These are phyloP conservation scores for Acleris cristana DNA, from an alignment of 2,888 invertebrate species.

Conservation along the genomic window DNA sequence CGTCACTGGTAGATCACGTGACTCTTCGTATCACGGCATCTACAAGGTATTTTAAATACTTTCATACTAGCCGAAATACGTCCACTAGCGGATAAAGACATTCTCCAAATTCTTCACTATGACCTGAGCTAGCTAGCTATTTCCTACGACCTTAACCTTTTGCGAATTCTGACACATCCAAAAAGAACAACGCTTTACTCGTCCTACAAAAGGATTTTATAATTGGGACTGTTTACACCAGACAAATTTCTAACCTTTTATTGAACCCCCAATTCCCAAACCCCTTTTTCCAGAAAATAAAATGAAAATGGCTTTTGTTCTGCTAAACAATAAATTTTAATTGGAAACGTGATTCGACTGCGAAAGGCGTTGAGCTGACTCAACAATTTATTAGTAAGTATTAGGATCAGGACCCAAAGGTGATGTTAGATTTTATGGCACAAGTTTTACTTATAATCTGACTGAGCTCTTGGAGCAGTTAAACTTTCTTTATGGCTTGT, in stretches of 20 bases:
- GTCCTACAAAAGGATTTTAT: too few species aligned
- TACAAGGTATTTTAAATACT: too few species aligned
- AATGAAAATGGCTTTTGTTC: slow-evolving; percentile 34
- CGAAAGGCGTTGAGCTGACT: slow-evolving; percentile 9
- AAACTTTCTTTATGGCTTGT: background rate
- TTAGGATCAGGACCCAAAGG: slow-evolving; percentile 31
- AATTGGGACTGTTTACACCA: background rate
- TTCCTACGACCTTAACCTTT: too few species aligned
- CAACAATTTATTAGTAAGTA: slow-evolving; percentile 15
- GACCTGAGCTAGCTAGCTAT: too few species aligned
- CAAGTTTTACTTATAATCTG: slow-evolving; percentile 25
- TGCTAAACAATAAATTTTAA: slow-evolving; percentile 38
- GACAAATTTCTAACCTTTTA: slow-evolving; percentile 5
- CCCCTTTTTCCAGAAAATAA: slow-evolving; percentile 31
- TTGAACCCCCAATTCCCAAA: background rate
- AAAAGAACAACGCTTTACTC: too few species aligned
- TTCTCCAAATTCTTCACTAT: too few species aligned
- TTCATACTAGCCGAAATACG: too few species aligned
- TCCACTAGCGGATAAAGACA: too few species aligned
- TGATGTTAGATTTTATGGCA: slow-evolving; percentile 24
- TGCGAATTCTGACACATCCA: too few species aligned
- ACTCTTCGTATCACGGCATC: too few species aligned
- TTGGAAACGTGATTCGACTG: slow-evolving; percentile 34
- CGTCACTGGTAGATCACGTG: too few species aligned
- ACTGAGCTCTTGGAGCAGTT: background rate